phyloP scores from a whole-genome alignment of 2,113 vertebrate species.

The Sylvietta virens region DNA sequence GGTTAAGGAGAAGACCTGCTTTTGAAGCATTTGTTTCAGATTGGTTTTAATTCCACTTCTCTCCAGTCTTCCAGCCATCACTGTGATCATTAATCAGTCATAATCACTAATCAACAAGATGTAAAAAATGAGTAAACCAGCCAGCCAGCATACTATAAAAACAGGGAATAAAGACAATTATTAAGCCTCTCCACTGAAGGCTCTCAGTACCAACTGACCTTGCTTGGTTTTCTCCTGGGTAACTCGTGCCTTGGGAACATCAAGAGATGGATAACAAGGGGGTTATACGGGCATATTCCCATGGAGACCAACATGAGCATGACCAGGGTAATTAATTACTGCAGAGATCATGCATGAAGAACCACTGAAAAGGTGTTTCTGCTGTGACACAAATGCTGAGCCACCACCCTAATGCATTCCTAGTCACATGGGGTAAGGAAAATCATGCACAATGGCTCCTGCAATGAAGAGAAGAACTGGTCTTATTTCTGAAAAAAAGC shows the following conservation, averaged over 20 bases:
- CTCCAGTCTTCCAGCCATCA: not conserved
- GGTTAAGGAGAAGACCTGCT: not conserved
- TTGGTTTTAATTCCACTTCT: not conserved
- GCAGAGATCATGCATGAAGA: not conserved
- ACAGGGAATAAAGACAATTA: not conserved
- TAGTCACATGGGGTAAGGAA: not conserved
- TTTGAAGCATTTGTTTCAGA: not conserved
- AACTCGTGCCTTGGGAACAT: not conserved
- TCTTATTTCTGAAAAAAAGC: not conserved
- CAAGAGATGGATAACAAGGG: not conserved
- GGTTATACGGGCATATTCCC: not conserved
- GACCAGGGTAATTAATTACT: not conserved
- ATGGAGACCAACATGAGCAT: not conserved
- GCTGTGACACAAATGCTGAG: not conserved
- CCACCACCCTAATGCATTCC: not conserved
- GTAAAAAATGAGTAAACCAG: not conserved
- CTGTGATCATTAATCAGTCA: not conserved
- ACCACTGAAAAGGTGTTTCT: not conserved
- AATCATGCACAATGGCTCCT: not conserved
- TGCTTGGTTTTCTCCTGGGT: not conserved
- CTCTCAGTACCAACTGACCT: not conserved
- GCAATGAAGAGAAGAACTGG: not conserved
- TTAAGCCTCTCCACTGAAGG: not conserved
- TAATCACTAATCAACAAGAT: not conserved
- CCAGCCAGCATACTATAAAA: not conserved